A percentile compares a stretch with the other conserved stretches of the same genome.
These are phyloP conservation scores for Semicossyphus pulcher DNA, from an alignment of 2,113 vertebrate species.

Conservation along the genomic window DNA sequence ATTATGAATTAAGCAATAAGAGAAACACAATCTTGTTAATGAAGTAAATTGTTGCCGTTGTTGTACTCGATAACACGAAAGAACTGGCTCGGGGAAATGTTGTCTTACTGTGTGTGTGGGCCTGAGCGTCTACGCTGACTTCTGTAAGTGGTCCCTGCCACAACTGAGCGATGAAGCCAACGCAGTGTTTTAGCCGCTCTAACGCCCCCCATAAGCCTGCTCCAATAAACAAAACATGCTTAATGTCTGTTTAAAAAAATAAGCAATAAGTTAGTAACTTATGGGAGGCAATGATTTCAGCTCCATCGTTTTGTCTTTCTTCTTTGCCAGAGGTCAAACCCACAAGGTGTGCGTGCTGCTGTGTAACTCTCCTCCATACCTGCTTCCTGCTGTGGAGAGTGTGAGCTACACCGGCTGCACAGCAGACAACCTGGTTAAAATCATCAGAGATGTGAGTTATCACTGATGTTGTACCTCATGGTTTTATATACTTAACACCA, in stretches of 20 bases:
- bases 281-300: no score
- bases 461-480: no score
- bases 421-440: conserved; percentile 90
- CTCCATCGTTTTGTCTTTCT: neutral
- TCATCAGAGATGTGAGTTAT: conserved; percentile 90
- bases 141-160: no score
- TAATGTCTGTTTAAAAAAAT: no score
- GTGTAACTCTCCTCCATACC: conserved; percentile 93
- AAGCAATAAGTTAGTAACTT: no score
- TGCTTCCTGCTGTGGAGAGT: conserved; percentile 93
- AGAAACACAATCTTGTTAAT: neutral
- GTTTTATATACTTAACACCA: neutral
- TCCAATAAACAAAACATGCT: no score
- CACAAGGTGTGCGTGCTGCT: conserved; percentile 93
- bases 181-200: no score
- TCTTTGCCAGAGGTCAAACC: conserved; percentile 86
- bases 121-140: no score
- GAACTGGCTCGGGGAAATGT: neutral
- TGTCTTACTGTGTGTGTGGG: neutral
- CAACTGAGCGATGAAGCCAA: no score
- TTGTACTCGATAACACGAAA: neutral
- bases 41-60: neutral
- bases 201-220: no score
- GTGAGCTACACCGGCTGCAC: conserved; percentile 93
- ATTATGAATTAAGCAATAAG: neutral